Evolutionary conservation across 2,797 vertebrate genomes (phyloP).

Genomic region (Manis pentadactyla): DNA sequence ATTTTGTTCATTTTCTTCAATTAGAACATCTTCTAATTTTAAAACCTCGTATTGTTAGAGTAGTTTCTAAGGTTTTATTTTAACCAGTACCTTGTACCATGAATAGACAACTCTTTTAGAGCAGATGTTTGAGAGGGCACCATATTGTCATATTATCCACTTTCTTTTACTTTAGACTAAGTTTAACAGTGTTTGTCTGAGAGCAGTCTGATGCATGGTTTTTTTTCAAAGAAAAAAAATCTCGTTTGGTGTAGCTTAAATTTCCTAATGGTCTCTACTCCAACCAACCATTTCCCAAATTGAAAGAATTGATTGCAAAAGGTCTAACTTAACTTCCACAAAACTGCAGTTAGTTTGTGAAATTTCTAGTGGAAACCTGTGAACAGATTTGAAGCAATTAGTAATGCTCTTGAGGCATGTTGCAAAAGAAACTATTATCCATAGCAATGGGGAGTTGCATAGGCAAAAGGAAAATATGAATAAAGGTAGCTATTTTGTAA

Average conservation of each 20-base stretch:
- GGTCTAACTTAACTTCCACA: neutral
- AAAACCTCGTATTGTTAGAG: neutral
- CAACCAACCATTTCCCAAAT: neutral
- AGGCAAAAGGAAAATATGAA: neutral
- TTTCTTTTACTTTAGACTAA: neutral
- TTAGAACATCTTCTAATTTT: neutral
- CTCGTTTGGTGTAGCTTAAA: neutral
- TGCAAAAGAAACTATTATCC: neutral
- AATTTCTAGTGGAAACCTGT: neutral
- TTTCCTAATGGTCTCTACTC: neutral
- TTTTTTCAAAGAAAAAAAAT: neutral
- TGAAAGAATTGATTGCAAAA: neutral
- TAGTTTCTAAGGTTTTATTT: neutral
- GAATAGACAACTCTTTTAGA: neutral
- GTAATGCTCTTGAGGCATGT: neutral
- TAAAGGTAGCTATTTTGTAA: neutral
- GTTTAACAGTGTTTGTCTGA: neutral
- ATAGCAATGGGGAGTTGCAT: neutral
- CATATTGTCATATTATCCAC: neutral
- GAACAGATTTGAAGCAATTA: neutral
- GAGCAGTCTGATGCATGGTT: neutral
- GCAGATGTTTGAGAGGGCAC: neutral
- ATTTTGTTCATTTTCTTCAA: neutral
- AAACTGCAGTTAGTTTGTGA: neutral
- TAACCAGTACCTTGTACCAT: neutral